phyloP scores from a whole-genome alignment of 2,797 vertebrate genomes.

The Polyboroides typus region DNA sequence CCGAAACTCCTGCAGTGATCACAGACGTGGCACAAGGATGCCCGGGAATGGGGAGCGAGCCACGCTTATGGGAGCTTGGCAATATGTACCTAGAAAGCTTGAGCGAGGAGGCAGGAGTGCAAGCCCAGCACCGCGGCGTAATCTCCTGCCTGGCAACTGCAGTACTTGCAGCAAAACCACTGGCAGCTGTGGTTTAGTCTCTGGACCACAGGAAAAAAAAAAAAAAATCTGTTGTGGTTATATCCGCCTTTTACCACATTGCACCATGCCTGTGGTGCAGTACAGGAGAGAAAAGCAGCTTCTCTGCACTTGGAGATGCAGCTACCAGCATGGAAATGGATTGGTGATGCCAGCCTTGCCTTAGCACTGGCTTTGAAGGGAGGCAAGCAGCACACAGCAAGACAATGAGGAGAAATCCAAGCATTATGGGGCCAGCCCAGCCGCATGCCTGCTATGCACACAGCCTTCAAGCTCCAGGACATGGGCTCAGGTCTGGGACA shows the following conservation, averaged over 20 bases:
- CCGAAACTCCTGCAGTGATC: not conserved
- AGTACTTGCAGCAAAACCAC: conserved; percentile 20
- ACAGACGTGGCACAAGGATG: not conserved
- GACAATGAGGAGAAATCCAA: fast-evolving
- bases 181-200: not conserved
- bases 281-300: not conserved
- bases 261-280: not conserved
- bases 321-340: not conserved
- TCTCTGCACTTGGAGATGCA: fast-evolving
- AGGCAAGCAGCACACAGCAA: not conserved
- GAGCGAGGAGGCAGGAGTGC: not conserved
- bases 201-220: not conserved
- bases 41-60: not conserved
- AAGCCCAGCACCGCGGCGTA: not conserved
- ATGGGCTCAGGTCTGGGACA: too few relatives aligned
- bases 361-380: fast-evolving
- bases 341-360: fast-evolving
- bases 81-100: not conserved
- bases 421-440: not conserved
- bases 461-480: not conserved
- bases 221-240: not conserved
- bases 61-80: not conserved
- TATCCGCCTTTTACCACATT: not conserved
- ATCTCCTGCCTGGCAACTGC: not conserved
- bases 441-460: fast-evolving